Evolutionary conservation across 2,797 vertebrate genomes (phyloP), one percentile per base, ranked within the genome.

Genomic region (Tadarida brasiliensis): DNA sequence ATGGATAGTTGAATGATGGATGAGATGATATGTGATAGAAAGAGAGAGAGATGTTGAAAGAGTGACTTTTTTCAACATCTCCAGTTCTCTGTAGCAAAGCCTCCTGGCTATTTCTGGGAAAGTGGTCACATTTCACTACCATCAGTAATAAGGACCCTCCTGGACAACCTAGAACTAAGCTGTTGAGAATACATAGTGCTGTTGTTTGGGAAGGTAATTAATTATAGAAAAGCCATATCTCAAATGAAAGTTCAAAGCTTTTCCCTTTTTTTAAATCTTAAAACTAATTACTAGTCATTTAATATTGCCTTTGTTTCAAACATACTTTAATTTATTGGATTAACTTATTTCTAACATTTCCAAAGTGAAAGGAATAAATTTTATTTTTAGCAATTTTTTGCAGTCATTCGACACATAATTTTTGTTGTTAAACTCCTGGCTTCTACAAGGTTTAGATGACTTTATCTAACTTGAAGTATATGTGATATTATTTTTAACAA

Each of bases 381-480:
- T 68, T 65, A 77, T 56, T 82, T 86, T 49, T 35, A n/a, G 44
- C 10, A 56, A 33, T 73, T 8, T 54, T 51, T 49, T 14, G 2
- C 20, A 5, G 39, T 54, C 20, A 71, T 56, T 49, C 33, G 6
- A 74, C 3, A 70, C 0, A 86, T 83, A 1, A 82, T 87, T 83
- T 51, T 77, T 51, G 83, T 74, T 26, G 14, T 65, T 19, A 56
- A 26, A 67, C 3, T 82, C 87, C 49, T 67, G 61, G 3, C 3
- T 61, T n/a, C 61, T 82, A 28, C 30, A 7, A 67, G 8, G 0
- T 44, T 95, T 70, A 8, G 73, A 35, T 35, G 6, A 33, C 33
- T 89, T 70, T 35, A 63, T 68, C 35, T 87, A 90, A 90, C 74
- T 67, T 54, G 26, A 96, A 39, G 68, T 59, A 17, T 11, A 47